phyloP scores from a whole-genome alignment of 2,113 vertebrate genomes.

The Junco hyemalis region DNA sequence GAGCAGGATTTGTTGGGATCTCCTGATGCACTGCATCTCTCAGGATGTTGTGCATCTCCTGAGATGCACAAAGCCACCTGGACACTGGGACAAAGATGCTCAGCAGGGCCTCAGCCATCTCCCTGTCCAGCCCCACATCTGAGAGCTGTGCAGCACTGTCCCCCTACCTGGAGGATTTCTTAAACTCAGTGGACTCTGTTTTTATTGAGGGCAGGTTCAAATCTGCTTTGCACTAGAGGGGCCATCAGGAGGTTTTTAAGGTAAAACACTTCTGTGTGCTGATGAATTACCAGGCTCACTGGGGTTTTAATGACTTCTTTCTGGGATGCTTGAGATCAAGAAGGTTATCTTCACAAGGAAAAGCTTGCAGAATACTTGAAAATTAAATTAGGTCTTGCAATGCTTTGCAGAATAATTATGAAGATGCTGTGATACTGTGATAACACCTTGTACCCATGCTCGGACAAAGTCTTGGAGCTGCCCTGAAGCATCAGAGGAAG shows the following conservation, averaged over 20 bases:
- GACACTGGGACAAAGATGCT: not conserved
- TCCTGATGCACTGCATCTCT: too few species aligned
- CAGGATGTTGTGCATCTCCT: too few species aligned
- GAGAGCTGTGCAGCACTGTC: rapidly evolving
- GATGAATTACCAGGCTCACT: not conserved
- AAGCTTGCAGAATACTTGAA: not conserved
- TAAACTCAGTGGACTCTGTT: not conserved
- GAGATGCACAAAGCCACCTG: not conserved
- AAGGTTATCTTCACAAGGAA: not conserved
- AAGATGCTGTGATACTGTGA: not conserved
- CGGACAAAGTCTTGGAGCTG: not conserved
- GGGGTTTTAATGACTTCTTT: not conserved
- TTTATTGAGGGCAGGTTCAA: not conserved
- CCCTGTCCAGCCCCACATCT: not conserved
- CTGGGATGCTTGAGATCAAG: not conserved
- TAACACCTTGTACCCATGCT: not conserved
- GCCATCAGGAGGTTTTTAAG: not conserved
- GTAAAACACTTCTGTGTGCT: not conserved
- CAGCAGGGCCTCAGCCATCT: rapidly evolving
- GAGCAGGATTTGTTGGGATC: not conserved
- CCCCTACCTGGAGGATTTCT: not conserved
- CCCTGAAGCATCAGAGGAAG: not conserved
- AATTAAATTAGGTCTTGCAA: not conserved
- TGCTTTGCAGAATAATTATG: not conserved
- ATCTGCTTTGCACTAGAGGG: not conserved